Conservation (phyloP, 1,140 invertebrate genomes). For the Ceratoteleas bidentatus region DNA sequence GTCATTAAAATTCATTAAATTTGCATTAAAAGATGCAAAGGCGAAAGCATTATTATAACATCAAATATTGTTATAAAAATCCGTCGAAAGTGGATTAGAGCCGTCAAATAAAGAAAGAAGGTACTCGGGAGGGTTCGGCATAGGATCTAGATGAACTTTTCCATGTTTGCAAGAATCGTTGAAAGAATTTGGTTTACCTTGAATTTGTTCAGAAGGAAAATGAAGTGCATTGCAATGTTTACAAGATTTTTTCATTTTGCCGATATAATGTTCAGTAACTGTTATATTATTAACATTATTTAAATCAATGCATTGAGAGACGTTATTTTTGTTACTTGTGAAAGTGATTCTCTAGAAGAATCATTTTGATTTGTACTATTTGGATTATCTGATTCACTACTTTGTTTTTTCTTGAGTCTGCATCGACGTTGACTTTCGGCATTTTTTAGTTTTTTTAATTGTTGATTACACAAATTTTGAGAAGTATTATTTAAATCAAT, state of each 20-base stretch:
- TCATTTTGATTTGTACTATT: too few relatives aligned
- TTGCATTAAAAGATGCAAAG: constrained; percentile 14
- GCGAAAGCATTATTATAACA: not conserved
- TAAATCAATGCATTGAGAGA: too few relatives aligned
- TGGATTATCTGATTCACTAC: too few relatives aligned
- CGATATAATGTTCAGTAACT: not conserved
- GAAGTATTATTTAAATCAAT: too few relatives aligned
- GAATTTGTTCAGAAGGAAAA: not conserved
- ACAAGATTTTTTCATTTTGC: too few relatives aligned
- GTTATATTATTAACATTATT: too few relatives aligned
- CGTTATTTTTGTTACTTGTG: too few relatives aligned
- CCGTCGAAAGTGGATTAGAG: not conserved
- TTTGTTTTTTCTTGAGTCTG: too few relatives aligned
- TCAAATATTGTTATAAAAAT: constrained; percentile 2
- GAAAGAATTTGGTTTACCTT: constrained; percentile 2
- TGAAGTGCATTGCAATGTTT: constrained; percentile 2
- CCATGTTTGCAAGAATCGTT: constrained; percentile 3
- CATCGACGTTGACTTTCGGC: too few relatives aligned
- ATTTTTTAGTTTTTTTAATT: too few relatives aligned
- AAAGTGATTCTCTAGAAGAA: too few relatives aligned
- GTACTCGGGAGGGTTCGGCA: not conserved
- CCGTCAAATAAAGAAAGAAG: not conserved
- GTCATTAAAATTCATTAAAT: constrained; percentile 1
- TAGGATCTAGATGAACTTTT: constrained; percentile 1
- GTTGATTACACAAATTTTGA: too few relatives aligned